phyloP scores from a whole-genome alignment of 2,888 invertebrate species.

The Flexamia atlantica region DNA sequence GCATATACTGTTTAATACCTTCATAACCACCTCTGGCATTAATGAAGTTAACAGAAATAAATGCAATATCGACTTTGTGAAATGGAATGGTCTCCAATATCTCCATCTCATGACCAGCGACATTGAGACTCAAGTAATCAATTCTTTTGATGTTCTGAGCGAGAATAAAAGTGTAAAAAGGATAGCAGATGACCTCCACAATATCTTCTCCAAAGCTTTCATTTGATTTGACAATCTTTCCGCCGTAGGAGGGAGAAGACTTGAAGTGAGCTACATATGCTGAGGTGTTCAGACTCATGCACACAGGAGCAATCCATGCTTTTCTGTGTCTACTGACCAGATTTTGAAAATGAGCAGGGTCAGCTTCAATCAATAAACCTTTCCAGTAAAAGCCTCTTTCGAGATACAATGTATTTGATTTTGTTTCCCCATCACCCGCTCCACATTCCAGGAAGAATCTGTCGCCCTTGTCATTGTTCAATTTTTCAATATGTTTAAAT shows the following conservation, averaged over 20 bases:
- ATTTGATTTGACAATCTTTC: background rate
- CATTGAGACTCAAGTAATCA: conserved; percentile 77
- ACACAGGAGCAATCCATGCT: conserved; percentile 8
- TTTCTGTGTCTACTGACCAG: background rate
- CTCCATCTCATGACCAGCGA: conserved; percentile 76
- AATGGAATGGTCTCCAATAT: conserved; percentile 76
- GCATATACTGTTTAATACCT: conserved; percentile 4
- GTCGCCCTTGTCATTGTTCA: background rate
- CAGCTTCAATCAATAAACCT: conserved; percentile 12
- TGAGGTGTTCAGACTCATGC: conserved; percentile 14
- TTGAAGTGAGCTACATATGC: conserved; percentile 22
- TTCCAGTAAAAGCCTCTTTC: conserved; percentile 16
- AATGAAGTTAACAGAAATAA: conserved; percentile 62
- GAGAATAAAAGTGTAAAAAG: conserved; percentile 75
- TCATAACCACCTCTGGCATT: background rate
- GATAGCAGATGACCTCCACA: conserved; percentile 75
- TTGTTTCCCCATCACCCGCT: background rate
- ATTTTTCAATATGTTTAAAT: background rate
- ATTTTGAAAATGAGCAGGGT: conserved; percentile 10
- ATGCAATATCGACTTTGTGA: conserved; percentile 74
- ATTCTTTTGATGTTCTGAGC: conserved; percentile 74
- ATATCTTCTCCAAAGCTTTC: background rate
- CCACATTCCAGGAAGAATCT: conserved; percentile 25
- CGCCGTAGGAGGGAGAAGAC: background rate
- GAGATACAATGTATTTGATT: background rate